Evolutionary conservation across 2,797 vertebrate genomes (phyloP).

Genomic region (Coendou prehensilis): DNA sequence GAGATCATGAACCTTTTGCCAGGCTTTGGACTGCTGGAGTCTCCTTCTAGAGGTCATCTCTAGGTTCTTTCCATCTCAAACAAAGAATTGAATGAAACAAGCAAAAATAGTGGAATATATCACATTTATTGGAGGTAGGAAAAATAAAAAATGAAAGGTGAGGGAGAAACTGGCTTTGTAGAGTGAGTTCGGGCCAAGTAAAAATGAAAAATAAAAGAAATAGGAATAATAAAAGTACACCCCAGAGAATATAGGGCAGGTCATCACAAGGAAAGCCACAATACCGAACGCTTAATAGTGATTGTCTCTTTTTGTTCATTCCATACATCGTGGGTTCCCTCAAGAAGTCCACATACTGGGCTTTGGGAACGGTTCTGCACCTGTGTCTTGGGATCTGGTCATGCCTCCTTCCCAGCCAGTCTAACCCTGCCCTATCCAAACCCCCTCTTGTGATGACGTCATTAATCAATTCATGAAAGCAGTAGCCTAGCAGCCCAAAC

Average conservation of each 20-base stretch:
- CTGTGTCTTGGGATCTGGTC: neutral
- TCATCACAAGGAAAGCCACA: neutral
- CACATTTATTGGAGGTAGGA: neutral
- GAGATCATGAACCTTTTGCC: neutral
- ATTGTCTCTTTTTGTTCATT: neutral
- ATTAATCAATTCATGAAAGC: neutral
- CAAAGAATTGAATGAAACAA: neutral
- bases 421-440: neutral
- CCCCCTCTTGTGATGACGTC: neutral
- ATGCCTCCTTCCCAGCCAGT: neutral
- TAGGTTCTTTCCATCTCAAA: neutral
- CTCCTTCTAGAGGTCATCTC: neutral
- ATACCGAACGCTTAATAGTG: too few species aligned
- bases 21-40: neutral
- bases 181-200: neutral
- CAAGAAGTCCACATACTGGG: neutral
- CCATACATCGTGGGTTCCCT: neutral
- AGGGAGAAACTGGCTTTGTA: neutral
- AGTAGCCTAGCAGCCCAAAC: neutral
- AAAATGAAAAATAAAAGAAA: neutral
- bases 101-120: neutral
- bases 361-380: neutral
- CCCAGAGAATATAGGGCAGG: neutral
- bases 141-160: neutral
- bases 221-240: neutral